A percentile compares a stretch with the other conserved stretches of the same genome.
These are phyloP conservation scores for Protaetia brevitarsis DNA, from an alignment of 1,140 invertebrate genomes.

Conservation along the genomic window DNA sequence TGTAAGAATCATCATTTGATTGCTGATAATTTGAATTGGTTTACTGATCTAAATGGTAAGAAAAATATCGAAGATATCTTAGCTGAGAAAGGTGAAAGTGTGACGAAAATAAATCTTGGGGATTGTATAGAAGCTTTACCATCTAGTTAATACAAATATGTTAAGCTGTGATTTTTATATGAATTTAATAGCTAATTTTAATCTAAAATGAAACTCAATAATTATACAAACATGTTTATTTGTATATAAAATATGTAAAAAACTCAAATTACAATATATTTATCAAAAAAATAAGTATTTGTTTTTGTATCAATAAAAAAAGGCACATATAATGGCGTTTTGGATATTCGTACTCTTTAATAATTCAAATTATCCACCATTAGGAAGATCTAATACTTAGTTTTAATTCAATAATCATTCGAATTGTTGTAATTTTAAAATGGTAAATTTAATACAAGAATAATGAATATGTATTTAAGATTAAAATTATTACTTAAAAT, in stretches of 20 bases:
- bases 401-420: too few species aligned
- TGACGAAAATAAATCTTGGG: constrained; percentile 53
- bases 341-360: background rate
- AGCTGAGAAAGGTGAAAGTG: constrained; percentile 76
- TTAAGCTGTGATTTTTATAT: background rate
- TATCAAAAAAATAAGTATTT: background rate
- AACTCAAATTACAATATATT: background rate
- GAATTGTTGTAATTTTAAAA: background rate
- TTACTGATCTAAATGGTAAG: constrained; percentile 67
- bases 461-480: too few species aligned
- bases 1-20: constrained; percentile 88
- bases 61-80: constrained; percentile 84
- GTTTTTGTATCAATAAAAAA: background rate
- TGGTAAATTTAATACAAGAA: too few species aligned
- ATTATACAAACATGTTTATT: background rate
- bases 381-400: too few species aligned
- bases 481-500: too few species aligned
- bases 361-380: too few species aligned
- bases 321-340: constrained; percentile 3
- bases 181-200: background rate
- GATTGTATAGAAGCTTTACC: constrained; percentile 40
- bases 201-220: background rate
- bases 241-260: background rate
- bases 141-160: background rate
- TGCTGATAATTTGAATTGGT: constrained; percentile 91